Evolutionary conservation across 2,113 vertebrate genomes (phyloP).

Genomic region (Hippoglossus stenolepis): DNA sequence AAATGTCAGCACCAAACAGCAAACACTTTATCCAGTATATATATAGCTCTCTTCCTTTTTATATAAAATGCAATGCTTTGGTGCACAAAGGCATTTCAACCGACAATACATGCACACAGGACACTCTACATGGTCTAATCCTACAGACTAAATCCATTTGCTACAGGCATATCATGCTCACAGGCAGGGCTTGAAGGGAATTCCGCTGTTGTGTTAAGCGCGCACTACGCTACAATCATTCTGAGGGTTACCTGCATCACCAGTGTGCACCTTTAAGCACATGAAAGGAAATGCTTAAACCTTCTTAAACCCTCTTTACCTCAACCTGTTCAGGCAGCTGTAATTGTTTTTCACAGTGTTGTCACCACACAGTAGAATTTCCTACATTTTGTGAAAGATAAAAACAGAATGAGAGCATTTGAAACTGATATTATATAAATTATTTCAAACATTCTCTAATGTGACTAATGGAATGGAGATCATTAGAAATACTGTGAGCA

Average conservation of each 20-base stretch:
- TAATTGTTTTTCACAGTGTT: not conserved
- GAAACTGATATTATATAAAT: not conserved
- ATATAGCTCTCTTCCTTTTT: not conserved
- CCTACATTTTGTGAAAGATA: slow-evolving; percentile 2
- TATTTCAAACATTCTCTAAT: not conserved
- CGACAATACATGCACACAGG: slow-evolving; percentile 6
- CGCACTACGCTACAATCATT: slow-evolving; percentile 19
- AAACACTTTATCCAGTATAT: not conserved
- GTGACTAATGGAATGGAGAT: not conserved
- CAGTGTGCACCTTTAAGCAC: slow-evolving; percentile 35
- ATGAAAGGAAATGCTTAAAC: slow-evolving; percentile 42
- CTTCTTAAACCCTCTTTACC: slow-evolving; percentile 13
- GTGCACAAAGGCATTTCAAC: not conserved
- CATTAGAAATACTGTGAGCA: not conserved
- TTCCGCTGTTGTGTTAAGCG: slow-evolving; percentile 28
- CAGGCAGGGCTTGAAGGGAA: slow-evolving; percentile 12
- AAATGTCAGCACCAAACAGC: not conserved
- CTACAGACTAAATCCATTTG: slow-evolving; percentile 41
- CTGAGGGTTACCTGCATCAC: slow-evolving; percentile 38
- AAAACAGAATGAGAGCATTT: not conserved
- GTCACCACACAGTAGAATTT: slow-evolving; percentile 1
- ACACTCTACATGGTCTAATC: slow-evolving; percentile 30
- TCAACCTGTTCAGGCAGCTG: slow-evolving; percentile 2
- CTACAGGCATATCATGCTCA: slow-evolving; percentile 25
- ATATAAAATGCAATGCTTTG: slow-evolving; percentile 8